Evolutionary conservation across 2,888 invertebrate genomes (phyloP).

Genomic region (Caenorhabditis doughertyi): DNA sequence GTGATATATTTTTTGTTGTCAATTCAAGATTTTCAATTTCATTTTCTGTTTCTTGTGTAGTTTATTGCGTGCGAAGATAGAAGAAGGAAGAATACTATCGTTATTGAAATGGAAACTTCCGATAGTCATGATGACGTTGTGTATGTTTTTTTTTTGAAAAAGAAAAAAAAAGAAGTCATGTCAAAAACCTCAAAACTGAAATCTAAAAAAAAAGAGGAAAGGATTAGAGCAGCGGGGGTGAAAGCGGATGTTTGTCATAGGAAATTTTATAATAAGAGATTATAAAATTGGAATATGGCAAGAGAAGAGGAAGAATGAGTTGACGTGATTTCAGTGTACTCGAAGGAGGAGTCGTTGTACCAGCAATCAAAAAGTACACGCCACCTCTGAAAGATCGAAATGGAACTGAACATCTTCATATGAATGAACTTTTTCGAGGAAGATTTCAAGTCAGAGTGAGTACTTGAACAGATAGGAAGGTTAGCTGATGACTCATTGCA

Average conservation of each 20-base stretch:
- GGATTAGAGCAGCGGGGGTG: conserved; percentile 4
- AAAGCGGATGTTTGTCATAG: conserved; percentile 34
- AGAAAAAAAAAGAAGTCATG: neutral
- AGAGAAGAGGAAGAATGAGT: conserved; percentile 9
- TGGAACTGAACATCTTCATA: conserved; percentile 52
- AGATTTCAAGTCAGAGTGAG: conserved; percentile 61
- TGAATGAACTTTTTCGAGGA: conserved; percentile 66
- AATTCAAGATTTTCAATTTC: neutral
- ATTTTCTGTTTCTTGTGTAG: conserved; percentile 26
- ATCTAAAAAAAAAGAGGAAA: conserved; percentile 4
- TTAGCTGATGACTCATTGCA: too few species aligned
- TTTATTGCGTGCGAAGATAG: neutral
- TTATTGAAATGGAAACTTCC: conserved; percentile 31
- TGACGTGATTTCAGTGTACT: conserved; percentile 26
- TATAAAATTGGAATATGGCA: neutral
- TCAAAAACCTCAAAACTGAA: neutral
- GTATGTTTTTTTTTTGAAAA: conserved; percentile 7
- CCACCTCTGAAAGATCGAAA: conserved; percentile 53
- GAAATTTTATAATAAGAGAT: conserved; percentile 11
- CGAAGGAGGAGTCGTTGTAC: conserved; percentile 54
- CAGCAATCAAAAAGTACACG: conserved; percentile 52
- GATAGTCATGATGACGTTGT: conserved; percentile 49
- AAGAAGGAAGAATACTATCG: neutral
- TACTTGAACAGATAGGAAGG: neutral
- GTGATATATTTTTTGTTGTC: conserved; percentile 9